These are phyloP conservation scores for Stenoptilia bipunctidactyla DNA, from an alignment of 2,888 invertebrate genomes.

Conservation along the genomic window DNA sequence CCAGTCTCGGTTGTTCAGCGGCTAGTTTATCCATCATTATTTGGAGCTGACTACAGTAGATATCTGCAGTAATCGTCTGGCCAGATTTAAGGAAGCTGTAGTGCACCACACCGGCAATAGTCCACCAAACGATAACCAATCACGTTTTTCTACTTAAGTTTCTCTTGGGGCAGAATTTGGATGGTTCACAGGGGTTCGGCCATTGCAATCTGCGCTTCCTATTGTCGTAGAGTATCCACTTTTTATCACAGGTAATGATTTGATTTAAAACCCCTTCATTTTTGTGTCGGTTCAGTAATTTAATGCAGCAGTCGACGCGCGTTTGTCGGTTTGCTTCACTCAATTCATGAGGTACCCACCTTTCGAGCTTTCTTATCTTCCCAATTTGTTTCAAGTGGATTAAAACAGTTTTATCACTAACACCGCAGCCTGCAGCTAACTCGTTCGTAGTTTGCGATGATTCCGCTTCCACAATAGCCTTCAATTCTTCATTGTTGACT, in stretches of 20 bases:
- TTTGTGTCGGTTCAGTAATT: slow-evolving; percentile 12
- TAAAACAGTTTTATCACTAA: slow-evolving; percentile 16
- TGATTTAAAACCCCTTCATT: slow-evolving; percentile 12
- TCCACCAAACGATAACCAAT: neutral
- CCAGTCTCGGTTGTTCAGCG: slow-evolving; percentile 11
- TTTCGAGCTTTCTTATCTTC: slow-evolving; percentile 8
- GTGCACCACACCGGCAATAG: slow-evolving; percentile 7
- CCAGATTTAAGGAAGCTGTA: slow-evolving; percentile 2
- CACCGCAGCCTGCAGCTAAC: slow-evolving; percentile 16
- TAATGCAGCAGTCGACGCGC: slow-evolving; percentile 1
- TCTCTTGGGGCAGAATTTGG: too few relatives aligned
- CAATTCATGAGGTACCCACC: slow-evolving; percentile 11
- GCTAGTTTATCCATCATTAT: slow-evolving; percentile 7
- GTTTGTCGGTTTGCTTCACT: slow-evolving; percentile 7
- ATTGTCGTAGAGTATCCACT: neutral
- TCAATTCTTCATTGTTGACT: slow-evolving; percentile 11
- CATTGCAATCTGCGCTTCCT: too few relatives aligned
- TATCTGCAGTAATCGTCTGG: slow-evolving; percentile 7
- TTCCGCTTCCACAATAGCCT: slow-evolving; percentile 15
- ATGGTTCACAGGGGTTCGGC: too few relatives aligned
- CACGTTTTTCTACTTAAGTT: too few relatives aligned
- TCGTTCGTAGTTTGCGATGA: slow-evolving; percentile 5
- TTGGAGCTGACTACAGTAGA: slow-evolving; percentile 7
- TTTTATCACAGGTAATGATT: slow-evolving; percentile 8
- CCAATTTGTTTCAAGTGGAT: slow-evolving; percentile 16